phyloP scores from a whole-genome alignment of 2,888 invertebrate species.

The Nomada lathburiana region DNA sequence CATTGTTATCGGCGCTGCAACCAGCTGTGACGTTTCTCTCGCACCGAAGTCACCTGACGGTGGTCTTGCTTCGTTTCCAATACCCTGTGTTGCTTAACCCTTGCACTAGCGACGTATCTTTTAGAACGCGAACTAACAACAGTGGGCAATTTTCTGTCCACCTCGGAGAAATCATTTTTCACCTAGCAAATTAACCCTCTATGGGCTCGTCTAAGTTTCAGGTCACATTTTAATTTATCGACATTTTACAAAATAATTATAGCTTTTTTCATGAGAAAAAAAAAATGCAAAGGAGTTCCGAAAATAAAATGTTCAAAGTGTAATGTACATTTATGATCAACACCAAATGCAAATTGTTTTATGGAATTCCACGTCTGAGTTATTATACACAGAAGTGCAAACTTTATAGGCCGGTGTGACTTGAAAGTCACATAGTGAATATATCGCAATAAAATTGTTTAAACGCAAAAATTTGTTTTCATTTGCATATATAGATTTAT shows the following conservation, averaged over 20 bases:
- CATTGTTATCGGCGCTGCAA: constrained; percentile 40
- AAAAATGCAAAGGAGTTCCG: no score
- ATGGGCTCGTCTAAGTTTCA: no score
- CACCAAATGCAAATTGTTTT: constrained; percentile 1
- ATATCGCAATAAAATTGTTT: constrained; percentile 20
- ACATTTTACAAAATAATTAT: no score
- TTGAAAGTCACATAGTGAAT: constrained; percentile 9
- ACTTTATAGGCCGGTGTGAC: background rate
- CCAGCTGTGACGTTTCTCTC: constrained; percentile 39
- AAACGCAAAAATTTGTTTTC: constrained; percentile 36
- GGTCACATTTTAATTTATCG: no score
- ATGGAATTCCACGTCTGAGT: background rate
- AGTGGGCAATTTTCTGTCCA: no score
- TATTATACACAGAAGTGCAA: background rate
- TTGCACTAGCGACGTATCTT: no score
- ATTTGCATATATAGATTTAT: constrained; percentile 38
- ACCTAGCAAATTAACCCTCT: no score
- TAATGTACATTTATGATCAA: no score
- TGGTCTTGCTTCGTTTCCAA: constrained; percentile 27
- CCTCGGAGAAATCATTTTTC: no score
- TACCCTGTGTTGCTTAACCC: constrained; percentile 13
- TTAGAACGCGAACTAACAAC: no score
- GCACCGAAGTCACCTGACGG: constrained; percentile 28
- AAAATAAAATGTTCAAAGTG: no score
- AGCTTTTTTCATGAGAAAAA: no score